These are phyloP conservation scores for Stegophylla sp. DNA, from an alignment of 2,888 invertebrate genomes.

Conservation along the genomic window DNA sequence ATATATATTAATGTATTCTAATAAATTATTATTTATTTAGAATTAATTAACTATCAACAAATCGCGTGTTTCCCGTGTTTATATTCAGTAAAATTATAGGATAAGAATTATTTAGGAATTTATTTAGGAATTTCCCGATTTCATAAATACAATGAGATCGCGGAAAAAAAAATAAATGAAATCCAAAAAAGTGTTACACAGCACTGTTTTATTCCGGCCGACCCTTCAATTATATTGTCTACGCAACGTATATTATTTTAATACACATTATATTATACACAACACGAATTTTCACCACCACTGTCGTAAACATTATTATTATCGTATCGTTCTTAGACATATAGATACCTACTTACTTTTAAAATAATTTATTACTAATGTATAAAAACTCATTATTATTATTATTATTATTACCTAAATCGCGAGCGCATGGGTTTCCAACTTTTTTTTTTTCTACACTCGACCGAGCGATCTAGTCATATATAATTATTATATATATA, in stretches of 20 bases:
- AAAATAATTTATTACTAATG: not conserved
- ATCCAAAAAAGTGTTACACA: no score
- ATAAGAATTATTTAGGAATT: no score
- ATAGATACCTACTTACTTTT: no score
- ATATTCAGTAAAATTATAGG: no score
- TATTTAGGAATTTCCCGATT: no score
- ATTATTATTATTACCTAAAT: not conserved
- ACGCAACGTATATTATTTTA: not conserved
- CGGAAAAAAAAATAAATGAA: no score
- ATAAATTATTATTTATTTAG: no score
- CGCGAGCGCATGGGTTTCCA: constrained; percentile 3
- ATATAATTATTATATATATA: constrained; percentile 5
- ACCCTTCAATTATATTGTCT: not conserved
- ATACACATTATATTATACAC: constrained; percentile 20
- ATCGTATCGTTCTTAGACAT: not conserved
- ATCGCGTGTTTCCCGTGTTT: no score
- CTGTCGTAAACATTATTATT: not conserved
- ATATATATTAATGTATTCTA: no score
- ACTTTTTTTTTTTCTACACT: constrained; percentile 20
- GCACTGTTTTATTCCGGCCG: no score
- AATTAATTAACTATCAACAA: no score
- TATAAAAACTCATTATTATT: not conserved
- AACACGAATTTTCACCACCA: constrained; percentile 34
- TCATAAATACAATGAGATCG: no score
- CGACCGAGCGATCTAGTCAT: constrained; percentile 51